phyloP scores from a whole-genome alignment of 2,888 invertebrate genomes.

The Melikaiella ostensackeni region DNA sequence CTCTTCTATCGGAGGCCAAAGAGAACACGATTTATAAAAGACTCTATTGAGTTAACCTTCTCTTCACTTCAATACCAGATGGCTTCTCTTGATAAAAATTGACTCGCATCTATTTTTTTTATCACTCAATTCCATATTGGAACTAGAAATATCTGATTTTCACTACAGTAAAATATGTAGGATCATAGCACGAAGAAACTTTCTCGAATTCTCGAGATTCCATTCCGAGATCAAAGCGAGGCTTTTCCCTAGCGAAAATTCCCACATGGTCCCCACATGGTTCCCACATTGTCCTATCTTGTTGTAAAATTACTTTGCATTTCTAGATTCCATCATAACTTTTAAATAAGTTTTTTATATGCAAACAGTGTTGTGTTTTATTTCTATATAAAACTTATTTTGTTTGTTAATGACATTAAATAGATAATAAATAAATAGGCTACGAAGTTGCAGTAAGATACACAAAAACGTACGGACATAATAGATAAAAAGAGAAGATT shows the following conservation, averaged over 20 bases:
- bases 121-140: neutral
- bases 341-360: too few relatives aligned
- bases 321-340: too few relatives aligned
- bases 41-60: conserved; percentile 20
- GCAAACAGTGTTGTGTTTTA: too few relatives aligned
- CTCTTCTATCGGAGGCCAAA: neutral
- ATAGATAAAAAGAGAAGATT: too few relatives aligned
- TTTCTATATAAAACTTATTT: too few relatives aligned
- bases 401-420: too few relatives aligned
- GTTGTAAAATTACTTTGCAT: too few relatives aligned
- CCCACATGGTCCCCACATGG: neutral
- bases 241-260: neutral
- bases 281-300: neutral
- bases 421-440: too few relatives aligned
- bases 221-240: neutral
- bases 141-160: neutral
- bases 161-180: too few relatives aligned
- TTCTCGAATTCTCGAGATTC: neutral
- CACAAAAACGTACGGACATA: too few relatives aligned
- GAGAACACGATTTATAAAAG: neutral
- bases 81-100: neutral
- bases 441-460: too few relatives aligned
- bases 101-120: neutral
- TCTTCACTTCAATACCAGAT: neutral
- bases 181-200: neutral